These are phyloP conservation scores for Acrobasis suavella DNA, from an alignment of 2,888 invertebrate species.

Conservation along the genomic window DNA sequence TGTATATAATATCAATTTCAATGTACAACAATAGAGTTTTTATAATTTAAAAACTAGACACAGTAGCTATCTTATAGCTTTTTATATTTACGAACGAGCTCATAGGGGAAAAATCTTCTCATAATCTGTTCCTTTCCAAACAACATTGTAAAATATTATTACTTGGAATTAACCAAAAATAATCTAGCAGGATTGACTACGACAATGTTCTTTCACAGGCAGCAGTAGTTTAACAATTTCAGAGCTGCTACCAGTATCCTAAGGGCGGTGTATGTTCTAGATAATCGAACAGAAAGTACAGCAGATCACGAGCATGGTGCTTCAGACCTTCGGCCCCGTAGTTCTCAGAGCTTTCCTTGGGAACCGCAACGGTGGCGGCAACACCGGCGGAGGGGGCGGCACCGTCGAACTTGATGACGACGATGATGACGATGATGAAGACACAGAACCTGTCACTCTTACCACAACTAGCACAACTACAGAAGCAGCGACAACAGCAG, in stretches of 20 bases:
- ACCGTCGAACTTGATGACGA: constrained; percentile 80
- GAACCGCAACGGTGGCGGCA: constrained; percentile 63
- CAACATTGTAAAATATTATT: too few relatives aligned
- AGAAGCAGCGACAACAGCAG: constrained; percentile 21
- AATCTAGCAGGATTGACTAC: constrained; percentile 26
- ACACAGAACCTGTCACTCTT: constrained; percentile 63
- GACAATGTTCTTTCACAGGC: constrained; percentile 34
- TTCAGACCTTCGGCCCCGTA: constrained; percentile 89
- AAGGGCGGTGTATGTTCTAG: constrained; percentile 79
- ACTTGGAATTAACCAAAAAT: background rate
- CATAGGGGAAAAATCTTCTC: too few relatives aligned
- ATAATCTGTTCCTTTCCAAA: too few relatives aligned
- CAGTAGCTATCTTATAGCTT: too few relatives aligned
- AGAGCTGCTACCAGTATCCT: constrained; percentile 40
- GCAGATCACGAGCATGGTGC: constrained; percentile 86
- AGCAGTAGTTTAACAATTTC: constrained; percentile 28
- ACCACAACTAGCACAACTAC: constrained; percentile 39
- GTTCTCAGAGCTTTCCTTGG: constrained; percentile 85
- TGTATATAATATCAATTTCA: too few relatives aligned
- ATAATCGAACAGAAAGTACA: constrained; percentile 90
- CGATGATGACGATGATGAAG: constrained; percentile 83
- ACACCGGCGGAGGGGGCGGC: constrained; percentile 61
- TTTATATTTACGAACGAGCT: too few relatives aligned
- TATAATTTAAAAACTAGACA: too few relatives aligned
- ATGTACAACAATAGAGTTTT: too few relatives aligned